Conservation (phyloP, 2,113 vertebrate genomes). For the Epinephelus cyanopodus region DNA sequence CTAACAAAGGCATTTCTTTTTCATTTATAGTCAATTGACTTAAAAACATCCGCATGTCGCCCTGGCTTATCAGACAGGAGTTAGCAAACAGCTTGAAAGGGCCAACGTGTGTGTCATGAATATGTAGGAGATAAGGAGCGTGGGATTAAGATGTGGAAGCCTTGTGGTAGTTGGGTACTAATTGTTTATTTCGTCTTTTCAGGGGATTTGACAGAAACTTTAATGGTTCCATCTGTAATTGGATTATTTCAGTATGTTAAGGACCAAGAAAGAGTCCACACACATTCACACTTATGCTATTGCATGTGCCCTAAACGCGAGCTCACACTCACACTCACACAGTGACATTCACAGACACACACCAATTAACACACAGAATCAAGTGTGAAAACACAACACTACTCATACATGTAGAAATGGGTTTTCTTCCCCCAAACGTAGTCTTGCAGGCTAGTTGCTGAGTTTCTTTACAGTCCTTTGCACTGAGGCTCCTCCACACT, state of each 20-base stretch:
- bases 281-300: not conserved
- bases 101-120: not conserved
- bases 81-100: constrained; percentile 16
- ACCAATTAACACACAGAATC: not conserved
- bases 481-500: not conserved
- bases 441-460: not conserved
- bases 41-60: not conserved
- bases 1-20: constrained; percentile 14
- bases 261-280: not conserved
- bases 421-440: not conserved
- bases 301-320: not conserved
- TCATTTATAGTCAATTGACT: not conserved
- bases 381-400: not conserved
- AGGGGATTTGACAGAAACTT: constrained; percentile 21
- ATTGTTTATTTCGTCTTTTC: constrained; percentile 35
- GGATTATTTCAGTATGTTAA: not conserved
- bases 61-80: constrained; percentile 1
- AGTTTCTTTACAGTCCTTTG: not conserved
- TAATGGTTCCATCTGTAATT: constrained; percentile 36
- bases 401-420: not conserved
- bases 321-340: not conserved
- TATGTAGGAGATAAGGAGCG: constrained; percentile 9
- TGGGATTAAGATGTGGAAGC: constrained; percentile 18
- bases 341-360: not conserved
- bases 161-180: constrained; percentile 3